Evolutionary conservation across 1,140 invertebrate species (phyloP).

Genomic region (Aphidius ervi): DNA sequence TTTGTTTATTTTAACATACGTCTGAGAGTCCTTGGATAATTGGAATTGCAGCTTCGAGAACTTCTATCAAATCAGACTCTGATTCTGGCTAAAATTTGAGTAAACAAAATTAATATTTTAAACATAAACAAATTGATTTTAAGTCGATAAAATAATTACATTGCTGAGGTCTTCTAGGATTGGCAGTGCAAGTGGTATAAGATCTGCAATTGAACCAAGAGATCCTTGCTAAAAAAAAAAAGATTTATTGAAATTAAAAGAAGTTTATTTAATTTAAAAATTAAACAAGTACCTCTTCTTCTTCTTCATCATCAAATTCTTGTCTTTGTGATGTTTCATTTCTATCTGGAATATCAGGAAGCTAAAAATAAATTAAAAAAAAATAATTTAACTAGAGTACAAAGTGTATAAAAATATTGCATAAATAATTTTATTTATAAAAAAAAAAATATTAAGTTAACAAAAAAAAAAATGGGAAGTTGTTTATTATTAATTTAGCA

Average conservation of each 20-base stretch:
- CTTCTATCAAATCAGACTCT: conserved; percentile 37
- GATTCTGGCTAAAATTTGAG: conserved; percentile 41
- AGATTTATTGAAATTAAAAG: not conserved
- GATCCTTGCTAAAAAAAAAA: conserved; percentile 30
- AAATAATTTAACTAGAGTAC: conserved; percentile 19
- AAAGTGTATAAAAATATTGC: not conserved
- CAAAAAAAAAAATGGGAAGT: not conserved
- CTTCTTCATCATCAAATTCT: conserved; percentile 22
- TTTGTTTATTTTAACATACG: conserved; percentile 26
- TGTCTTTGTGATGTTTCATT: conserved; percentile 35
- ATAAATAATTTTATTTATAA: not conserved
- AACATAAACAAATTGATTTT: not conserved
- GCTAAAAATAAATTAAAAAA: conserved; percentile 23
- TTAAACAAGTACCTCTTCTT: conserved; percentile 5
- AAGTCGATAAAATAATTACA: conserved; percentile 30
- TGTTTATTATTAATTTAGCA: conserved; percentile 13
- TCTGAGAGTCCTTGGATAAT: conserved; percentile 42
- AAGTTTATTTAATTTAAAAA: too few species aligned
- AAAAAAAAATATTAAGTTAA: not conserved
- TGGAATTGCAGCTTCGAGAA: conserved; percentile 40
- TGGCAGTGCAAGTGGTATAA: conserved; percentile 40
- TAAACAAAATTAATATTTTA: not conserved
- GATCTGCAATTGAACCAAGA: conserved; percentile 35
- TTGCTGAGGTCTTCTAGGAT: conserved; percentile 48
- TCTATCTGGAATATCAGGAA: conserved; percentile 21